Evolutionary conservation across 2,113 vertebrate species (phyloP).

Genomic region (Lanius ludovicianus): DNA sequence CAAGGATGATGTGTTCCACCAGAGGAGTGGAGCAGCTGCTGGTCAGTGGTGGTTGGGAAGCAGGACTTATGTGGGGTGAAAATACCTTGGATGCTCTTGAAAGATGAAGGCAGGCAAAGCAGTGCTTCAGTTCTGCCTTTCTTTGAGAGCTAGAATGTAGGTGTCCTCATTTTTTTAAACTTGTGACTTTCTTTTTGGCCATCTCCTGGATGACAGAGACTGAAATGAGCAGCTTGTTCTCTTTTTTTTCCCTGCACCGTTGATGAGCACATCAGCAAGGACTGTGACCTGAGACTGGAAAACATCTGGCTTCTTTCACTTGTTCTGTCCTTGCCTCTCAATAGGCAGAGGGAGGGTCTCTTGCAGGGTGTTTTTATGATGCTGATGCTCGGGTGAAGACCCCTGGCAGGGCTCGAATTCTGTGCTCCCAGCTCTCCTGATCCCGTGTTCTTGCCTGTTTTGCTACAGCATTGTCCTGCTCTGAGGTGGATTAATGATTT

Average conservation of each 20-base stretch:
- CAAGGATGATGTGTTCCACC: neutral
- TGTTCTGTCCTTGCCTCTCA: neutral
- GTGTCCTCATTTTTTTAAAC: neutral
- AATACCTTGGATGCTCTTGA: neutral
- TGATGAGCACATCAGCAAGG: neutral
- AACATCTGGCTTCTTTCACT: neutral
- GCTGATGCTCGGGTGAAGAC: neutral
- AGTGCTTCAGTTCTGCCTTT: neutral
- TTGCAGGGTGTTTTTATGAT: neutral
- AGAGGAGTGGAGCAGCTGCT: neutral
- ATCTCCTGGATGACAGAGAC: neutral
- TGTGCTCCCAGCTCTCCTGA: neutral
- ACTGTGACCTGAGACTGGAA: neutral
- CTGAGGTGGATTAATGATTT: neutral
- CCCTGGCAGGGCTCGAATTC: neutral
- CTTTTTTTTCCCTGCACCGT: fast-evolving
- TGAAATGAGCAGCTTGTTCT: neutral
- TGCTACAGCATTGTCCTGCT: neutral
- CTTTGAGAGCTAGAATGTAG: neutral
- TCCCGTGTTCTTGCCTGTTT: neutral
- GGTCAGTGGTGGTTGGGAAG: neutral
- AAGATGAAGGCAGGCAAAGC: neutral
- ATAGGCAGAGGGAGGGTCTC: neutral
- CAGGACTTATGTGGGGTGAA: neutral
- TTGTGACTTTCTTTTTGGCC: neutral